A percentile compares a stretch with the other conserved stretches of the same genome.
phyloP scores from a whole-genome alignment of 2,888 invertebrate genomes.

The Nematopogon swammerdamellus region DNA sequence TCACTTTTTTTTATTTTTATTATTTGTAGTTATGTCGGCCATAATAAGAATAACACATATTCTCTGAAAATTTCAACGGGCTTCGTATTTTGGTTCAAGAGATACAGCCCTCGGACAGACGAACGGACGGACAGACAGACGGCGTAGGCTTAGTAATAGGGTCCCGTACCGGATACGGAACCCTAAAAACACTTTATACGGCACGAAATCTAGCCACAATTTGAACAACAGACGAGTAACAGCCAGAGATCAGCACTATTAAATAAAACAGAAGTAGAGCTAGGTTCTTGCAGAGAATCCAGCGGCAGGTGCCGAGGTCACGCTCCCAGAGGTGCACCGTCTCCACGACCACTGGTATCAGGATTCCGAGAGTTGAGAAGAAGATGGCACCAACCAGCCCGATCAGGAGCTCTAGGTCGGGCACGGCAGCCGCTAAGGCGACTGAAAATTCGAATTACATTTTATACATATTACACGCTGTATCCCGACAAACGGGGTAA shows the following conservation, averaged over 20 bases:
- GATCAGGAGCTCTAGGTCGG: constrained; percentile 81
- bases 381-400: constrained; percentile 82
- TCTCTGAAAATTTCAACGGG: too few relatives aligned
- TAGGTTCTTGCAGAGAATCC: constrained; percentile 65
- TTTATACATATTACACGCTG: background rate
- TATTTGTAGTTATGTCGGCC: too few relatives aligned
- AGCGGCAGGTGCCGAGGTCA: constrained; percentile 59
- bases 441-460: constrained; percentile 52
- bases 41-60: too few relatives aligned
- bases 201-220: constrained; percentile 18
- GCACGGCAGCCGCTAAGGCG: constrained; percentile 71
- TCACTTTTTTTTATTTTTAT: too few relatives aligned
- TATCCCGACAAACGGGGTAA: too few relatives aligned
- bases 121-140: too few relatives aligned
- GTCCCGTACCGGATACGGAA: too few relatives aligned
- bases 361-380: constrained; percentile 69
- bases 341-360: constrained; percentile 71
- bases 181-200: too few relatives aligned
- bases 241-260: constrained; percentile 32
- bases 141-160: too few relatives aligned
- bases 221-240: constrained; percentile 26
- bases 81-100: too few relatives aligned
- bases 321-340: constrained; percentile 68
- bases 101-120: too few relatives aligned
- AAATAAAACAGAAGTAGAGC: constrained; percentile 31